Conservation (phyloP, 2,888 invertebrate genomes). For the Apodemia mormo region DNA sequence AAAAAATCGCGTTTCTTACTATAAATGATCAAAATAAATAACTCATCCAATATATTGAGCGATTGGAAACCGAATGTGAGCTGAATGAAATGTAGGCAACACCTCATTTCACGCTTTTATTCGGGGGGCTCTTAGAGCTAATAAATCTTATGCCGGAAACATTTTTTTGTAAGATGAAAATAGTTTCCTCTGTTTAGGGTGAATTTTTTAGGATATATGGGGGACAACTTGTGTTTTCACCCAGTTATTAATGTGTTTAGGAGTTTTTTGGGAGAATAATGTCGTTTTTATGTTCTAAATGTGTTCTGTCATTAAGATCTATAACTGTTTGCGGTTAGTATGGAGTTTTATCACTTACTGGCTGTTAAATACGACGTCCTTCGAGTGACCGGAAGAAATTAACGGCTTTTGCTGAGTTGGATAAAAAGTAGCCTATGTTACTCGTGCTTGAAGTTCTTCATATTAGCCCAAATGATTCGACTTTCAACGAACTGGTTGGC, state of each 20-base stretch:
- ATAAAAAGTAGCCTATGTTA: no score
- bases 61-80: slow-evolving; percentile 63
- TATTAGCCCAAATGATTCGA: no score
- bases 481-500: no score
- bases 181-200: slow-evolving; percentile 76
- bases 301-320: slow-evolving; percentile 13
- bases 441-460: no score
- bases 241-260: slow-evolving; percentile 30
- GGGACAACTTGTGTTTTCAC: slow-evolving; percentile 26
- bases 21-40: slow-evolving; percentile 21
- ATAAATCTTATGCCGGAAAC: slow-evolving; percentile 76
- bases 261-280: slow-evolving; percentile 24
- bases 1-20: not conserved
- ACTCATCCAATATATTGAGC: slow-evolving; percentile 51
- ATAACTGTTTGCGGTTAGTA: slow-evolving; percentile 17
- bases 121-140: slow-evolving; percentile 55
- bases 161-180: slow-evolving; percentile 77
- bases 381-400: no score
- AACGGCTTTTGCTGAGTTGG: no score
- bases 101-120: slow-evolving; percentile 80
- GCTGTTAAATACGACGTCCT: no score
- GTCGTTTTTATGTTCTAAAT: slow-evolving; percentile 24
- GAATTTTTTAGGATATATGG: slow-evolving; percentile 32
- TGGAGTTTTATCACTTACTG: not conserved
- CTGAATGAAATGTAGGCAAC: slow-evolving; percentile 59